Base-by-base conservation (phyloP, 2,113 vertebrate species). In the Oreotrochilus melanogaster region DNA sequence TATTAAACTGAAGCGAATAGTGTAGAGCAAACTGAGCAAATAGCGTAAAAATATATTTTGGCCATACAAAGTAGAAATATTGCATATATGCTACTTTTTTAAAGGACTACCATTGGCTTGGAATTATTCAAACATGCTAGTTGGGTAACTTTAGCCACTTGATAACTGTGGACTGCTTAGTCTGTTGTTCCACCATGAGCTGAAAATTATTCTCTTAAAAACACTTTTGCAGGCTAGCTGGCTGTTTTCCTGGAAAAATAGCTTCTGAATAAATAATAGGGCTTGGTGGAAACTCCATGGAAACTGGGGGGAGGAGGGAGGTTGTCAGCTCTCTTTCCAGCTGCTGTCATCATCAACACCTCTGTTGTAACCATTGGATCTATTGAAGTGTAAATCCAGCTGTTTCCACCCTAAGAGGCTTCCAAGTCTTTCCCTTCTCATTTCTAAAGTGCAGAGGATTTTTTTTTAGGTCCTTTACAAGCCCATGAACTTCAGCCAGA, bases 221-320 rank as follows among this genome's bases (percentile, higher is more conserved):
- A 66, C 37, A 30, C 60, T 94, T 93, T 58, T 8, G 18, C 4
- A 11, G 87, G 33, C 67, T 74, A 56, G 18, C 60, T 94, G 95
- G 94, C 88, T 86, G 16, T 64, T 96, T 67, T 86, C 82, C 85
- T 79, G 82, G 94, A 96, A 97, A 48, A 97, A 95, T 80, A 80
- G 5, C 67, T 90, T 86, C 79, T 88, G 88, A 93, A 80, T 88
- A 94, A 96, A 93, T 93, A 94, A 57, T 73, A 64, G 47, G 16
- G 61, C 24, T 81, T 91, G 89, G 78, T 89, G 71, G 93, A 95
- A 95, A 88, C 51, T 83, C 93, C 67, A 67, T 93, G 79, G 93
- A 93, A 94, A 96, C 48, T 28, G 31, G 21, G 48, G 53, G 25
- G 23, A 19, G 21, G 31, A 21, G 43, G 45, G 25, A 21, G 23